Conservation (phyloP, 2,113 vertebrate genomes). For the Ardeotis arabs region DNA sequence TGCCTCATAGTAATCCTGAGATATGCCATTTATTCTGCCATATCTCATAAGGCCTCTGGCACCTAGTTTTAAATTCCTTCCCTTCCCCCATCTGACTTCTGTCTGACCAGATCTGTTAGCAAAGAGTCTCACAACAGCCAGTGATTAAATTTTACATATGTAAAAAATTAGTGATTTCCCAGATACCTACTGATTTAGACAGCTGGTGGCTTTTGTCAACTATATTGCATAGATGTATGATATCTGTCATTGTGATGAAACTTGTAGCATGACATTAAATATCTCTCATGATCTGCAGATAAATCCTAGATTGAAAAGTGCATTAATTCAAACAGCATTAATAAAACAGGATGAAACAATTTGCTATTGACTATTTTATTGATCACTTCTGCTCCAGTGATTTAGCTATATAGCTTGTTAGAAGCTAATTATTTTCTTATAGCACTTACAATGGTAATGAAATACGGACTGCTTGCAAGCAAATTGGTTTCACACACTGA, state of each 20-base stretch:
- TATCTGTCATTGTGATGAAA: not conserved
- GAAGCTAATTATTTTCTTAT: conserved; percentile 51
- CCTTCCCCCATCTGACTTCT: not conserved
- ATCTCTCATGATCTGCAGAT: not conserved
- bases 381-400: conserved; percentile 30
- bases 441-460: conserved; percentile 38
- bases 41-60: not conserved
- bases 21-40: not conserved
- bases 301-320: not conserved
- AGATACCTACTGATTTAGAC: not conserved
- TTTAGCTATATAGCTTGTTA: not conserved
- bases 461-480: not conserved
- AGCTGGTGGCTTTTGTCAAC: not conserved
- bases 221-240: not conserved
- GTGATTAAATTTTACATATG: not conserved
- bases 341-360: not conserved
- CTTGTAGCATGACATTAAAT: not conserved
- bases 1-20: not conserved
- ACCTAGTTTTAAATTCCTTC: not conserved
- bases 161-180: not conserved
- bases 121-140: not conserved
- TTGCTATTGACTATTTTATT: not conserved
- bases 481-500: not conserved
- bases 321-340: not conserved
- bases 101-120: not conserved